Evolutionary conservation across 2,888 invertebrate genomes (phyloP).

Genomic region (Pseudeuparius sepicola): DNA sequence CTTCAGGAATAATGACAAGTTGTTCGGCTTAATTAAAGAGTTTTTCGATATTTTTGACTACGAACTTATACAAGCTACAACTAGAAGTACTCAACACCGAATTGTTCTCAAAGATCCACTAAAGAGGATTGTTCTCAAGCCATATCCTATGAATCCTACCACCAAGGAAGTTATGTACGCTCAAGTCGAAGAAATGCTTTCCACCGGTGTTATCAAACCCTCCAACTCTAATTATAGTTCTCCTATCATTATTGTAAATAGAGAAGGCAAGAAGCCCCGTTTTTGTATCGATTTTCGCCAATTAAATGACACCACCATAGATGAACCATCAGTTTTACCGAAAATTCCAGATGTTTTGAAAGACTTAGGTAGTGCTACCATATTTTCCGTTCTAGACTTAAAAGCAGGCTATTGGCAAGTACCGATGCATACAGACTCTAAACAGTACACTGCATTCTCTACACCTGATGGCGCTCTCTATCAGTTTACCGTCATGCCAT

Average conservation of each 20-base stretch:
- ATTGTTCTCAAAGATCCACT: background rate
- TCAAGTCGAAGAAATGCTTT: constrained; percentile 12
- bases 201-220: constrained; percentile 11
- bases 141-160: constrained; percentile 8
- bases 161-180: constrained; percentile 5
- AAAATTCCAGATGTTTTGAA: too few species aligned
- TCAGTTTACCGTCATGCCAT: too few species aligned
- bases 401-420: too few species aligned
- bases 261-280: background rate
- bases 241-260: constrained; percentile 3
- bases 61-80: background rate
- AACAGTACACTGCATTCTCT: too few species aligned
- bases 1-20: background rate
- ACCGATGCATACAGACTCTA: too few species aligned
- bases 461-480: too few species aligned
- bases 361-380: too few species aligned
- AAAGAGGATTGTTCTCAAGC: background rate
- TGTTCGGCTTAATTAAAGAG: constrained; percentile 1
- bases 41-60: constrained; percentile 7
- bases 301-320: too few species aligned
- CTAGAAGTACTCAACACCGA: constrained; percentile 2
- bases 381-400: too few species aligned
- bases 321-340: too few species aligned
- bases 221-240: constrained; percentile 9
- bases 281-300: too few species aligned